Evolutionary conservation across 30 jellyfish, hydroid and myxozoan species (phyloP), one percentile per base, ranked within the genome.

Genomic region (Clytia hemisphaerica): DNA sequence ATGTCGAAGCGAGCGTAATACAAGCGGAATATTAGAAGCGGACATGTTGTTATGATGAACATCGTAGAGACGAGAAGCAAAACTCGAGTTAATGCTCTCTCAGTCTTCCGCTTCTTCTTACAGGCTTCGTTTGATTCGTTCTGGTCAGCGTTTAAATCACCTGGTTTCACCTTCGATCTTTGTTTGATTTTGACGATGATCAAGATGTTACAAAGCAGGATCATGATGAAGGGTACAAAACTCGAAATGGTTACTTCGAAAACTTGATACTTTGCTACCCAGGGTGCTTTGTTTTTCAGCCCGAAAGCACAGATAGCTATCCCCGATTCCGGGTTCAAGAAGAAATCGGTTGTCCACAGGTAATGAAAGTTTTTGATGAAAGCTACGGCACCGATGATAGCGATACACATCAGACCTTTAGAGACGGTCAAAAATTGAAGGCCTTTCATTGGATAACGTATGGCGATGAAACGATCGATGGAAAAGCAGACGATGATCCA

Each of bases 291-390:
- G 35, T 9, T 57, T 9, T 22, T 7, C 70, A 57, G 6, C 4
- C 70, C 70, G 2, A 21, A 57, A 22, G 70, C 70, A 22, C 70
- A 57, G 4, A 57, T 57, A 4, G 70, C 70, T 7, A 5, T 31
- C 4, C 70, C 70, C 15, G 3, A 21, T 0, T 10, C 0, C 19
- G 19, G 27, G 30, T 57, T 21, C 25, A 57, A 57, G 6, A 57
- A 0, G 16, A 21, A 57, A 6, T 57, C 70, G 16, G 70, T 21
- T 31, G 70, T 57, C 70, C 70, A 57, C 70, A 57, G 6, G 16
- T 57, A 57, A 57, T 57, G 70, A 57, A 57, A 57, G 70, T 57
- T 57, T 33, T 57, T 57, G 27, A 10, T 33, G 19, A 57, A 6
- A 25, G 70, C 70, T 22, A 33, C 42, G 30, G 30, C 70, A 22